Base-by-base conservation (phyloP, 2,888 invertebrate species). In the Lasioglossum vierecki region DNA sequence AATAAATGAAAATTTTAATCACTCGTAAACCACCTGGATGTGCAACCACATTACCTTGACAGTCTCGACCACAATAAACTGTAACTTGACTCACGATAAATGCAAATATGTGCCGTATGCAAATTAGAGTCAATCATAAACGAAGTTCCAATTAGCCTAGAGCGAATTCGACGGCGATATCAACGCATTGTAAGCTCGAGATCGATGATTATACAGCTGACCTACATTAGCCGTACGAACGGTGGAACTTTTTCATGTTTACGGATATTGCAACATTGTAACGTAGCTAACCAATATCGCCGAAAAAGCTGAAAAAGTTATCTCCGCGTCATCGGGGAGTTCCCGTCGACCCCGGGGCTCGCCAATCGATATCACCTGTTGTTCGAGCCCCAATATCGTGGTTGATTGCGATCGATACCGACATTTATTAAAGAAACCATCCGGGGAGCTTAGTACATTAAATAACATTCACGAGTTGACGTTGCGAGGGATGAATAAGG, bases 311-410 rank as follows among this genome's bases (percentile, higher is more conserved):
- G 22, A 35, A 66, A 66, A 66, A 66, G 30, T 66, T 66, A 35
- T 22, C 35, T 35, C 35, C 22, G 4, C 66, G 66, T 30, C 66
- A 18, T 8, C 35, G 66, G 66, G 30, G 66, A 66, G 66, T 35
- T 66, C 66, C 22, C 5, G 35, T 15, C 63, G 63, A 63, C 63
- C 15, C 63, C 66, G 3, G 30, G 9, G 9, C 15, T 66, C 1
- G 35, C 66, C 66, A 22, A 66, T 66, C 66, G 66, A 66, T 66
- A 66, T 66, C 35, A 66, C 66, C 66, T 66, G 66, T 66, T 35
- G 66, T 66, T 35, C 35, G 66, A 66, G 18, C 35, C 66, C 18
- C 18, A 35, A 66, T 66, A 66, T 66, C 66, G 66, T 66, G 66
- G 2, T 22, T 35, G 35, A 66, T 66, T 18, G 2, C 35, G 22